These are phyloP conservation scores for Microplitis demolitor DNA, from an alignment of 1,140 invertebrate species.

Conservation along the genomic window DNA sequence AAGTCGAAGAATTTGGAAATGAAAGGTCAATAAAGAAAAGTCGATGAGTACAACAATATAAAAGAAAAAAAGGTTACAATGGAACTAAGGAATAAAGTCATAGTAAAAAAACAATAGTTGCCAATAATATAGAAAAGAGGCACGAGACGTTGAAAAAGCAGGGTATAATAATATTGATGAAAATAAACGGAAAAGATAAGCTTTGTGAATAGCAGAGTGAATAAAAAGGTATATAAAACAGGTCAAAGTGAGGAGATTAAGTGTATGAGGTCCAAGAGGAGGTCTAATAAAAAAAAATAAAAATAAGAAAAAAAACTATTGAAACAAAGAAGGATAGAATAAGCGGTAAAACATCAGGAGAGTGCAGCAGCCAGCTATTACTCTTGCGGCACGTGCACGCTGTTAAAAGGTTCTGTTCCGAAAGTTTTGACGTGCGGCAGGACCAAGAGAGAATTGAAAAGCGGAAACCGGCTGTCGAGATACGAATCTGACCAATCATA, in stretches of 20 bases:
- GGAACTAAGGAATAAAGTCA: not conserved
- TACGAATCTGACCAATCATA: conserved; percentile 63
- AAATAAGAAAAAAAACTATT: not conserved
- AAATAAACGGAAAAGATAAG: conserved; percentile 17
- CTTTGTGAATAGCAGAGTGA: not conserved
- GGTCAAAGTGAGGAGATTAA: conserved; percentile 24
- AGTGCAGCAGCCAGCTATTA: conserved; percentile 45
- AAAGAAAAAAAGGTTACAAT: not conserved
- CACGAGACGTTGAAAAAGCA: not conserved
- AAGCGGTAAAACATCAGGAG: conserved; percentile 15
- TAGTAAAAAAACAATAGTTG: conserved; percentile 10
- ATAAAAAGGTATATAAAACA: conserved; percentile 14
- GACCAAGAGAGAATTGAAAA: conserved; percentile 43
- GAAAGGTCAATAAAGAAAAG: conserved; percentile 5
- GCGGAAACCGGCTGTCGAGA: conserved; percentile 61
- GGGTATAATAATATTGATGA: conserved; percentile 12
- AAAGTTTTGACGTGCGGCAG: conserved; percentile 54
- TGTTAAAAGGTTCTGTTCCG: conserved; percentile 57
- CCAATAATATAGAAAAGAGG: conserved; percentile 18
- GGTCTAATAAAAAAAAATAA: conserved; percentile 23
- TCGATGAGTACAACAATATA: not conserved
- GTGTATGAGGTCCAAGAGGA: not conserved
- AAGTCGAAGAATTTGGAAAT: not conserved
- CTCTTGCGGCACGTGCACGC: conserved; percentile 55
- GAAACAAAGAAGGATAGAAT: conserved; percentile 1